Conservation (phyloP, 2,888 invertebrate species). For the Cryptocephalus moraei region DNA sequence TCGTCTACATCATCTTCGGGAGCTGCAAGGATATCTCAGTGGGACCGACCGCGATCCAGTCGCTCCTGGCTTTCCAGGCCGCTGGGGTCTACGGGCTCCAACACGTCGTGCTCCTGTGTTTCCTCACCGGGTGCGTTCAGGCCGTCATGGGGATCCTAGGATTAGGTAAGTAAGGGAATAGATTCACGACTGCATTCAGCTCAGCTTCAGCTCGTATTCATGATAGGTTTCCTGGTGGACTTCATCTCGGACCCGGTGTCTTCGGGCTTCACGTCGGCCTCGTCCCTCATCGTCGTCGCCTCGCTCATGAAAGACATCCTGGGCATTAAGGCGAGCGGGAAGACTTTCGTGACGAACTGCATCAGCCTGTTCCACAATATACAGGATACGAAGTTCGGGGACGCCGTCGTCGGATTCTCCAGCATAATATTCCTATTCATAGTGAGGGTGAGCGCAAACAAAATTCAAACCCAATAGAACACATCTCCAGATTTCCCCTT, state of each 20-base stretch:
- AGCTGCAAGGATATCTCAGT: slow-evolving; percentile 88
- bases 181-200: slow-evolving; percentile 15
- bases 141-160: slow-evolving; percentile 74
- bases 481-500: too few relatives aligned
- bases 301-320: slow-evolving; percentile 79
- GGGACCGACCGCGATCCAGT: slow-evolving; percentile 87
- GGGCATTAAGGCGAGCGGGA: slow-evolving; percentile 49
- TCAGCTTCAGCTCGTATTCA: slow-evolving; percentile 13
- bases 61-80: slow-evolving; percentile 73
- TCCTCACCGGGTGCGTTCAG: slow-evolving; percentile 64
- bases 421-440: background rate
- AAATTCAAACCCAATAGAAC: too few relatives aligned
- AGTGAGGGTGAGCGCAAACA: too few relatives aligned
- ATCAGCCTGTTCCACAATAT: background rate
- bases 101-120: slow-evolving; percentile 68
- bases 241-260: slow-evolving; percentile 86
- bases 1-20: slow-evolving; percentile 83
- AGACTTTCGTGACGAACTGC: slow-evolving; percentile 34
- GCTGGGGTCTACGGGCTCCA: slow-evolving; percentile 52
- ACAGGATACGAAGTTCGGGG: background rate
- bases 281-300: slow-evolving; percentile 77
- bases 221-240: slow-evolving; percentile 69
- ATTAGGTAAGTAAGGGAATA: slow-evolving; percentile 44
- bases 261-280: slow-evolving; percentile 86
- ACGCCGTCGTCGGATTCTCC: background rate